Evolutionary conservation across 2,113 vertebrate species (phyloP), one percentile per base, ranked within the genome.

Genomic region (Ciconia boyciana): DNA sequence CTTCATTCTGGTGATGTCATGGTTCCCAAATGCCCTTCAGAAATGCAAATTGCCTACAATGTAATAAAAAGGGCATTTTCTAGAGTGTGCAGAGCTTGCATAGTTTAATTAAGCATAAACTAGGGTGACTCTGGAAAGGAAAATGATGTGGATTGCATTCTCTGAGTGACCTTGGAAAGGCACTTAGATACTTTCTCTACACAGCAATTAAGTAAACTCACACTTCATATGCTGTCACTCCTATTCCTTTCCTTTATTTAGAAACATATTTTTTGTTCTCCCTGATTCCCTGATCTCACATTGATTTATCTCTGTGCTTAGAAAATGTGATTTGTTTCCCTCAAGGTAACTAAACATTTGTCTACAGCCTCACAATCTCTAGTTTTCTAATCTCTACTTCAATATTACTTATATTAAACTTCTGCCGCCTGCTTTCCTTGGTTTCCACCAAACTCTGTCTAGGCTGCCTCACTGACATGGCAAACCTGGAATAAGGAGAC

Each of bases 41-140:
- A 95, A 96, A 95, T 88, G 93, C 87, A 94, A 85, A 94, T 89
- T 69, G 64, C 77, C n/a, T 83, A 92, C 90, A 93, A 82, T 65
- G 94, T 89, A 95, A 93, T 87, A 90, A 94, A 97, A 97, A 89
- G 95, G 93, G 95, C 90, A 96, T 97, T 97, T 96, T 96, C 96
- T 94, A 90, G 89, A 96, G 95, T 96, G 87, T 97, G 96, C 95
- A 97, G 95, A 95, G 96, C 94, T 95, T 97, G 96, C 91, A 96
- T 81, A 94, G 97, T 95, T 97, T 97, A 97, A 93, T 94, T 97
- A 97, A 97, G 96, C 91, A 96, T 96, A 96, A 96, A 95, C 91
- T 94, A 95, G 94, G 94, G 95, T 96, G 92, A 95, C 96, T 93
- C 83, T 91, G 86, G 69, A 90, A 94, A 91, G 80, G 83, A 95